Conservation (phyloP, 2,113 vertebrate species). For the Oryzias melastigma region DNA sequence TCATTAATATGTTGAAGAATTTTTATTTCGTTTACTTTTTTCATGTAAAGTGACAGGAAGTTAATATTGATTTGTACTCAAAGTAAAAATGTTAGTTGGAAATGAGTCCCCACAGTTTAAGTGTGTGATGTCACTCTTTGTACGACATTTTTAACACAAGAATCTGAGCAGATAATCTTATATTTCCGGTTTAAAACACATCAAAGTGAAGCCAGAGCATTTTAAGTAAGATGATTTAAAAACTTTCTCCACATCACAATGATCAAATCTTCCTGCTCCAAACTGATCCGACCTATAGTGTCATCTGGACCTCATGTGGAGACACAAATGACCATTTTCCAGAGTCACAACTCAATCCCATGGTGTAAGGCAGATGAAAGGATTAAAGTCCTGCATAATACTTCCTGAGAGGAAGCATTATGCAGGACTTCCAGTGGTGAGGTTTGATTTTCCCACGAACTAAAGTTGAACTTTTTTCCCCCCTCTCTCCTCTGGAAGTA, state of each 20-base stretch:
- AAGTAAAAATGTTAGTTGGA: too few species aligned
- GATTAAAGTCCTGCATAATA: conserved; percentile 32
- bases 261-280: conserved; percentile 31
- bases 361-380: conserved; percentile 33
- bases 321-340: conserved; percentile 52
- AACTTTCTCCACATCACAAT: conserved; percentile 21
- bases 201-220: background rate
- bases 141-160: conserved; percentile 1
- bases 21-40: too few species aligned
- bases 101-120: background rate
- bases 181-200: conserved; percentile 6
- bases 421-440: conserved; percentile 33
- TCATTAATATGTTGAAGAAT: too few species aligned
- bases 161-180: conserved; percentile 10
- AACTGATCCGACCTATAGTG: conserved; percentile 42
- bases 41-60: too few species aligned
- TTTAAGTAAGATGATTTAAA: conserved; percentile 7
- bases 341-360: conserved; percentile 45
- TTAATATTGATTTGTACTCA: too few species aligned
- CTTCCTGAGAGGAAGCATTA: conserved; percentile 11
- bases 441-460: conserved; percentile 61
- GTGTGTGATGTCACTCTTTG: conserved; percentile 16
- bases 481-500: background rate
- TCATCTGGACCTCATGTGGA: conserved; percentile 57
- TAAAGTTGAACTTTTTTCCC: conserved; percentile 10